Percentiles rank a stretch among this genome's conserved stretches.
These are phyloP conservation scores for Trogon surrucura DNA, from an alignment of 2,113 vertebrate genomes.

Conservation along the genomic window DNA sequence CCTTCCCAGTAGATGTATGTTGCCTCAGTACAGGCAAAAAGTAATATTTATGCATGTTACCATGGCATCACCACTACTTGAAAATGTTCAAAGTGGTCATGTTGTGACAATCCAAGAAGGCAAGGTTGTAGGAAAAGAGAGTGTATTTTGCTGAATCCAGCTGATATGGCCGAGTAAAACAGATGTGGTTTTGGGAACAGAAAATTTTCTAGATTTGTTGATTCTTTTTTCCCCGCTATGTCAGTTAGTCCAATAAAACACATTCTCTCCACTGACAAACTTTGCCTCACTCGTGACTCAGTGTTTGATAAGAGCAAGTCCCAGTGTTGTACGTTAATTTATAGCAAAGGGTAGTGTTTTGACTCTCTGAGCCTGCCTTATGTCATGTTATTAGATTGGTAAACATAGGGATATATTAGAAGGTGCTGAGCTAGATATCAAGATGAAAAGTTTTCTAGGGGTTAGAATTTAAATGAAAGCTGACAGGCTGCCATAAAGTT, in stretches of 20 bases:
- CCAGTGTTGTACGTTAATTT: not conserved
- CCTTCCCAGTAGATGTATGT: not conserved
- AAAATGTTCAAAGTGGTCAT: not conserved
- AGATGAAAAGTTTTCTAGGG: slow-evolving; percentile 5
- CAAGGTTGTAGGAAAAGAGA: not conserved
- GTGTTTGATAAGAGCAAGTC: not conserved
- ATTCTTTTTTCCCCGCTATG: not conserved
- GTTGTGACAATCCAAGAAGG: not conserved
- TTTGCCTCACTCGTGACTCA: not conserved
- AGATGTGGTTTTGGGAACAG: not conserved
- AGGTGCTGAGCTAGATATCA: not conserved
- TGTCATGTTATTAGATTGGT: not conserved
- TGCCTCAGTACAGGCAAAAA: not conserved
- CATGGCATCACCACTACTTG: not conserved
- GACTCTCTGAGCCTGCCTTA: not conserved
- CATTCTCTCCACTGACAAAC: not conserved
- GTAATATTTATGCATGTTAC: not conserved
- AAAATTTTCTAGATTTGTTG: not conserved
- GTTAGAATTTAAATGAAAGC: not conserved
- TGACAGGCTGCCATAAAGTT: not conserved
- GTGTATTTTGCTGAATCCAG: not conserved
- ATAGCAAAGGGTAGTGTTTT: not conserved
- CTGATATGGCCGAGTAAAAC: not conserved
- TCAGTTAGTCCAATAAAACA: not conserved
- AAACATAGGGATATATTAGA: not conserved